Evolutionary conservation across 37 sponge, comb jelly and placozoan species (phyloP).

Genomic region (Trichoplax adhaerens): DNA sequence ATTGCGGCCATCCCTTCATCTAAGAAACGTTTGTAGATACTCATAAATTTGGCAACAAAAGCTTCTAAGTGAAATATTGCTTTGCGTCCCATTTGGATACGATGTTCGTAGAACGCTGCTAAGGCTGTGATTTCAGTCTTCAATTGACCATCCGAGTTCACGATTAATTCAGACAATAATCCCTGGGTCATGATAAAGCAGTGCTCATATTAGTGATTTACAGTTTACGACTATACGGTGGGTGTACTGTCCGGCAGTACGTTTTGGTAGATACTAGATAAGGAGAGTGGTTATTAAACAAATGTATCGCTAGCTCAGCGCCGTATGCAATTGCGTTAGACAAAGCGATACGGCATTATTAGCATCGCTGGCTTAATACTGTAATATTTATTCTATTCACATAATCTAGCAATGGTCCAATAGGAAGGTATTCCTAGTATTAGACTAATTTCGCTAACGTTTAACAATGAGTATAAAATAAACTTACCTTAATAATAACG

Average conservation of each 20-base stretch:
- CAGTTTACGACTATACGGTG: no score
- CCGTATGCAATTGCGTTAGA: no score
- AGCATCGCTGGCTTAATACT: no score
- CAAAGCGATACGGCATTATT: no score
- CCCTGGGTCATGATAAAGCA: constrained; percentile 12
- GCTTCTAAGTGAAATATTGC: constrained; percentile 94
- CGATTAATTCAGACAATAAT: constrained; percentile 54
- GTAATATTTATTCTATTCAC: no score
- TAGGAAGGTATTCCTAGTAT: no score
- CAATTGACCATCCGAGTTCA: constrained; percentile 73
- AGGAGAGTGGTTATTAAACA: neutral
- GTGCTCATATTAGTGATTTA: no score
- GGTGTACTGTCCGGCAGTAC: no score
- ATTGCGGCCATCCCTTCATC: constrained; percentile 77
- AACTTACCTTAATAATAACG: constrained; percentile 63
- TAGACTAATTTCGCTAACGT: no score
- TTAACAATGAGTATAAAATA: neutral
- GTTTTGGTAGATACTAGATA: neutral
- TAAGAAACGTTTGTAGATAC: constrained; percentile 79
- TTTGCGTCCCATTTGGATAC: constrained; percentile 82
- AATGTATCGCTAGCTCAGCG: neutral
- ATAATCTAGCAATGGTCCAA: no score
- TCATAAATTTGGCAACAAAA: constrained; percentile 94
- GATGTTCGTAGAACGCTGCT: constrained; percentile 88
- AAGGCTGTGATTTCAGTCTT: constrained; percentile 73